Conservation (phyloP, 2,797 vertebrate genomes). For the Malurus splendens region DNA sequence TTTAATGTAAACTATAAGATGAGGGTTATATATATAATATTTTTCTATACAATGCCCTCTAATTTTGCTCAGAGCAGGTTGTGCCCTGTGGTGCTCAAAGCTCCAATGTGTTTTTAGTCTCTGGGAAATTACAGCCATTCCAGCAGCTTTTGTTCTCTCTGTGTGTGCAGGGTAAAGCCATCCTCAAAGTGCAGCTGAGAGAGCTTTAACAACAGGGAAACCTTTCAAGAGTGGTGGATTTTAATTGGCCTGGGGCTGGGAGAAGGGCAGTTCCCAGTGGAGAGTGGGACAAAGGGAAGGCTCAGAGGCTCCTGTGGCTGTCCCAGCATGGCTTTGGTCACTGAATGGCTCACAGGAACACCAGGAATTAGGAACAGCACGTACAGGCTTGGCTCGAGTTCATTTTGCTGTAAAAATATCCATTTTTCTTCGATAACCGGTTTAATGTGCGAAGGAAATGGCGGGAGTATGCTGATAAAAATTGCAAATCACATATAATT, state of each 20-base stretch:
- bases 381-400: background rate
- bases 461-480: background rate
- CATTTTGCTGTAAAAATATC: constrained; percentile 26
- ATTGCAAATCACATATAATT: background rate
- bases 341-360: background rate
- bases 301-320: background rate
- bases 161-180: background rate
- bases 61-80: background rate
- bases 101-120: background rate
- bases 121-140: background rate
- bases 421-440: background rate
- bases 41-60: background rate
- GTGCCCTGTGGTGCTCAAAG: background rate
- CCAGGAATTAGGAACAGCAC: background rate
- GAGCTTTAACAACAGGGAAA: constrained; percentile 1
- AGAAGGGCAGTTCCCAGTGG: background rate
- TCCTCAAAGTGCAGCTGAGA: background rate
- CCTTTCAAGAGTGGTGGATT: background rate
- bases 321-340: background rate
- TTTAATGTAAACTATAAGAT: background rate
- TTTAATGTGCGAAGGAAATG: background rate
- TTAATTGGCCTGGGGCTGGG: background rate
- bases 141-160: background rate
- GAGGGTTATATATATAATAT: background rate
- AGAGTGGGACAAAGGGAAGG: background rate